Evolutionary conservation across 2,113 vertebrate genomes (phyloP).

Genomic region (Agapornis roseicollis): DNA sequence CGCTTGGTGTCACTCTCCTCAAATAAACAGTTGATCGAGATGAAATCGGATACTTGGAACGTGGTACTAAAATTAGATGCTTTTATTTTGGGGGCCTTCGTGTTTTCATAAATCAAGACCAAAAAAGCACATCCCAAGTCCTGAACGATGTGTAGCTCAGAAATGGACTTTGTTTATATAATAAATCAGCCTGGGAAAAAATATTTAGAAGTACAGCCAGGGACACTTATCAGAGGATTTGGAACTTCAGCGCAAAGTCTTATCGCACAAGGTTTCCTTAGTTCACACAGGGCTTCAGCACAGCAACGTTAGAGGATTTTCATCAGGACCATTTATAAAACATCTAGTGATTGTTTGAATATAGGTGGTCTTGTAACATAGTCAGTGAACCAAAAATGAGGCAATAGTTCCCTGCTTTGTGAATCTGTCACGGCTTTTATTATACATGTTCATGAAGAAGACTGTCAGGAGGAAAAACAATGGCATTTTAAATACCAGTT

Average conservation of each 20-base stretch:
- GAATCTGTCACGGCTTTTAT: background rate
- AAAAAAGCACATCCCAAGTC: background rate
- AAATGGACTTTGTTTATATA: constrained; percentile 40
- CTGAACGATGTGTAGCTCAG: background rate
- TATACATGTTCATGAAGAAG: background rate
- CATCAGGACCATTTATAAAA: background rate
- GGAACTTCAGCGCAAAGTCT: constrained; percentile 19
- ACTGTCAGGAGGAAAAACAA: background rate
- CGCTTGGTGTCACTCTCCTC: constrained; percentile 64
- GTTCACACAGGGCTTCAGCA: constrained; percentile 4
- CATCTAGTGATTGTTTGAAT: background rate
- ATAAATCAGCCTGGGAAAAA: constrained; percentile 34
- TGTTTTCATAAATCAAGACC: constrained; percentile 21
- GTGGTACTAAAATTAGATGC: background rate
- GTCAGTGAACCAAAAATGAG: background rate
- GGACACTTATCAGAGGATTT: constrained; percentile 8
- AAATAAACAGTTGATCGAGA: background rate
- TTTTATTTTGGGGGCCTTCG: constrained; percentile 34
- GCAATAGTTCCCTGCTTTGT: background rate
- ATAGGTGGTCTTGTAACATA: background rate
- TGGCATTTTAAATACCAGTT: background rate
- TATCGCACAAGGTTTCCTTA: background rate
- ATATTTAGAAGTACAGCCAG: constrained; percentile 17
- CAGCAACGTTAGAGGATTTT: background rate
- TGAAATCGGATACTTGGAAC: background rate